Conservation (phyloP, 64 coral and sea anemone genomes). For the Catalaphyllia jardinei region DNA sequence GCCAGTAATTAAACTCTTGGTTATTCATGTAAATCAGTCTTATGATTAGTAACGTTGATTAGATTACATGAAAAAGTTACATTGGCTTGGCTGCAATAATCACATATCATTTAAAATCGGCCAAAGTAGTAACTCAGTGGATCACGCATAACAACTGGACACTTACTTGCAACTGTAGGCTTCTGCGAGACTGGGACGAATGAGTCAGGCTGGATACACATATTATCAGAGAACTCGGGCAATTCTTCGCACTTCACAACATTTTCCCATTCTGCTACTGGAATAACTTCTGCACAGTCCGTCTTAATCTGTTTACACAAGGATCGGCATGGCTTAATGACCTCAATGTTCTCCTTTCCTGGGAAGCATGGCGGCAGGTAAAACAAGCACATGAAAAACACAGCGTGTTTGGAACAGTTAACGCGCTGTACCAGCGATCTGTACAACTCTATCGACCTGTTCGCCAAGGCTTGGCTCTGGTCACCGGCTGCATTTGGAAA, state of each 20-base stretch:
- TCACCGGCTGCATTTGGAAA: neutral
- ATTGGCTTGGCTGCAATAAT: too few species aligned
- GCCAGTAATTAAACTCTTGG: too few species aligned
- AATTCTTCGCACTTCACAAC: neutral
- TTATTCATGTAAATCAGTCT: too few species aligned
- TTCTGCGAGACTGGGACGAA: neutral
- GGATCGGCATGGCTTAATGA: constrained; percentile 7
- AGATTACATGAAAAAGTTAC: too few species aligned
- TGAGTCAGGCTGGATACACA: constrained; percentile 4
- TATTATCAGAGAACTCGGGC: neutral
- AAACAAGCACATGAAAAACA: constrained; percentile 14
- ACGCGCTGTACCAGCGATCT: neutral
- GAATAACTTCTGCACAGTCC: neutral
- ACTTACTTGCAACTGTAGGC: constrained; percentile 12
- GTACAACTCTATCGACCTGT: neutral
- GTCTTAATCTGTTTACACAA: neutral
- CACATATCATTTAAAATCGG: too few species aligned
- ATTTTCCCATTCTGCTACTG: neutral
- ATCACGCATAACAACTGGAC: too few species aligned
- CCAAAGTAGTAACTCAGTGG: too few species aligned
- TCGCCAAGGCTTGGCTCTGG: neutral
- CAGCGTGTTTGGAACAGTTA: constrained; percentile 30
- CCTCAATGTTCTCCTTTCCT: neutral
- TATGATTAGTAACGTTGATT: too few species aligned
- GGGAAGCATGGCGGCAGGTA: constrained; percentile 4